These are phyloP conservation scores for Mirza zaza DNA, from an alignment of 2,113 vertebrate species.

Conservation along the genomic window DNA sequence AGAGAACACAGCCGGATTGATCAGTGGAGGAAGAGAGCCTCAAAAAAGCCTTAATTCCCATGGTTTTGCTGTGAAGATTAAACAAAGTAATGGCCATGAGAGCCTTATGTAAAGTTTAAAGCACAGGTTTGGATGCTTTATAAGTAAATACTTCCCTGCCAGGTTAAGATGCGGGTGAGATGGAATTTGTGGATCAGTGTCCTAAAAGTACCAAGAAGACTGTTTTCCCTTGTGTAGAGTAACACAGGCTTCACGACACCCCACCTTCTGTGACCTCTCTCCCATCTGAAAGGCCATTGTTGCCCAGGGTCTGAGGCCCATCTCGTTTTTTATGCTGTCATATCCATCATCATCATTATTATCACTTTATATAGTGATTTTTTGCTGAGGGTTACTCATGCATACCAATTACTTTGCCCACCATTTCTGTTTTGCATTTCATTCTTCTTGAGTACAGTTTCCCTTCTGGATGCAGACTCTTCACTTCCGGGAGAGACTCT, in stretches of 20 bases:
- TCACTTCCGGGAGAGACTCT: neutral
- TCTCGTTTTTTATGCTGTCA: accelerated
- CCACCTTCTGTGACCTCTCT: accelerated
- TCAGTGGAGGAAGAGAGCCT: neutral
- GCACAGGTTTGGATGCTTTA: neutral
- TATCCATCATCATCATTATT: no score
- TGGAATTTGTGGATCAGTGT: neutral
- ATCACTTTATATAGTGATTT: accelerated
- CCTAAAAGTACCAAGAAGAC: no score
- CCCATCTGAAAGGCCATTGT: accelerated
- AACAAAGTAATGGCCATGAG: neutral
- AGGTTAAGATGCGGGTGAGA: accelerated
- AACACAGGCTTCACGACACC: no score
- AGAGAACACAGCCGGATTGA: neutral
- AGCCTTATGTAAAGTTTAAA: neutral
- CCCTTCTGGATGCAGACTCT: neutral
- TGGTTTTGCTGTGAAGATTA: neutral
- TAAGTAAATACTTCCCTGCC: no score
- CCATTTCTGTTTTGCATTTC: neutral
- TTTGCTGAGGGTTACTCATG: neutral
- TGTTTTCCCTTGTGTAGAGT: neutral
- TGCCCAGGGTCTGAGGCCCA: no score
- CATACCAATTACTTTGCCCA: neutral
- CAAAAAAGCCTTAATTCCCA: neutral
- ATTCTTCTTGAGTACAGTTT: no score